Percentiles rank a stretch among this genome's conserved stretches.
Conservation (phyloP, 2,113 vertebrate species). For the Chamaea fasciata region DNA sequence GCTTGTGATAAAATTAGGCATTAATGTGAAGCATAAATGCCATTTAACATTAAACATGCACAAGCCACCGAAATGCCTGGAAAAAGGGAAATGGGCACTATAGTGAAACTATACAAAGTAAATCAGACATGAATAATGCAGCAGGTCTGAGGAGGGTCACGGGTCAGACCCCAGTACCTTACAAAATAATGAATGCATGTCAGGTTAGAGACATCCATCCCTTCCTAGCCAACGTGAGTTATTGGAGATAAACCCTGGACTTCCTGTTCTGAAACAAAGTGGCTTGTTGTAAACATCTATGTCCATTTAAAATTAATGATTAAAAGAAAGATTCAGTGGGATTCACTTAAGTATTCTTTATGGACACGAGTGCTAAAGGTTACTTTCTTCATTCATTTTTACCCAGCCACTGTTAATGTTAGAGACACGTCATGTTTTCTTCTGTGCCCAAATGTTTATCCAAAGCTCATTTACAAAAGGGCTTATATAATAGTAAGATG, state of each 20-base stretch:
- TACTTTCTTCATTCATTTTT: slow-evolving; percentile 64
- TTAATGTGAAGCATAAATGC: slow-evolving; percentile 59
- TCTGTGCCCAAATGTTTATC: slow-evolving; percentile 65
- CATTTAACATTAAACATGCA: slow-evolving; percentile 51
- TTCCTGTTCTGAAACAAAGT: slow-evolving; percentile 69
- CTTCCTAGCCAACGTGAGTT: slow-evolving; percentile 65
- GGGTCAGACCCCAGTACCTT: slow-evolving; percentile 68
- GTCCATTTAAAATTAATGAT: slow-evolving; percentile 63
- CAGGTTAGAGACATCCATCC: slow-evolving; percentile 67
- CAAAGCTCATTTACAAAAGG: slow-evolving; percentile 71
- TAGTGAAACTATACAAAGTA: slow-evolving; percentile 70
- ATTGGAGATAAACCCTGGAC: slow-evolving; percentile 72
- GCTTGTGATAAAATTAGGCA: slow-evolving; percentile 49
- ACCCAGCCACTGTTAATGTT: slow-evolving; percentile 65
- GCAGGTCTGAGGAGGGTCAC: slow-evolving; percentile 68
- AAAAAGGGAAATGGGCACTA: slow-evolving; percentile 59
- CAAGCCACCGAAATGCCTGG: slow-evolving; percentile 39
- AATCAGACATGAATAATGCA: slow-evolving; percentile 76
- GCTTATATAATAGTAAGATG: slow-evolving; percentile 66
- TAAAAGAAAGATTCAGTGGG: slow-evolving; percentile 51
- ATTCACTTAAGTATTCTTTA: slow-evolving; percentile 68
- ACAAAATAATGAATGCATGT: slow-evolving; percentile 78
- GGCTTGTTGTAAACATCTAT: slow-evolving; percentile 39
- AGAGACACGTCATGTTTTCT: slow-evolving; percentile 63
- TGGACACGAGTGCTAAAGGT: slow-evolving; percentile 47